Base-by-base conservation (phyloP, 2,888 invertebrate species). In the Gari tellinella region DNA sequence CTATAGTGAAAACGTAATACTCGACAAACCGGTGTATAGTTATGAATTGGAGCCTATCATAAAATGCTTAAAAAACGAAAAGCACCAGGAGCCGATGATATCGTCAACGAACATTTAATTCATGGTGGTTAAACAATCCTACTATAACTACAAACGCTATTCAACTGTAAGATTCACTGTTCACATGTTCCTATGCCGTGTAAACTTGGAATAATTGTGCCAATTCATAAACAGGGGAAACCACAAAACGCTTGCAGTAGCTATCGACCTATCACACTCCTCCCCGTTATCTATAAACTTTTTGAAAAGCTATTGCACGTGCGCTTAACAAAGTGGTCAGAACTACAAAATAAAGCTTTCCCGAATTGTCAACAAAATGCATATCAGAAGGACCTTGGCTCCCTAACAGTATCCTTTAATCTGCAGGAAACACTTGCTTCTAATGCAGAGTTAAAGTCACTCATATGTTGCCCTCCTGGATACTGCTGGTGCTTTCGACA, bases 291-390 rank as follows among this genome's bases (percentile, higher is more conserved):
- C 38, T 45, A 40, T 37, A 69, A 69, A 62, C 12, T 69, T 15
- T 69, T 69, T 19, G 69, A 62, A 57, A 62, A 62, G 21, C 48
- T 65, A 10, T 31, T 68, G n/a, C n/a, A 49, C n/a, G 26, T 19
- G 12, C 41, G 68, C 23, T 41, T 61, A 15, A 26, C 21, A 10
- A 26, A 25, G 12, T 25, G 26, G 8, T 25, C 26, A 26, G 48
- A 41, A 17, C n/a, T 46, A 17, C 19, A 21, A 31, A 31, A 45
- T n/a, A 38, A 14, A 37, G 25, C 40, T 3, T 66, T 72, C 38
- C 72, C 67, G 21, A 48, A 41, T 21, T 31, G 40, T 12, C 63
- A 60, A 41, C 72, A 72, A 49, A 58, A 73, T 19, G 72, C 66
- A 31, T 62, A 53, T n/a, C 52, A 62, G n/a, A 19, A 40, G 15